Conservation (phyloP, 2,113 vertebrate species). For the Cettia cetti region DNA sequence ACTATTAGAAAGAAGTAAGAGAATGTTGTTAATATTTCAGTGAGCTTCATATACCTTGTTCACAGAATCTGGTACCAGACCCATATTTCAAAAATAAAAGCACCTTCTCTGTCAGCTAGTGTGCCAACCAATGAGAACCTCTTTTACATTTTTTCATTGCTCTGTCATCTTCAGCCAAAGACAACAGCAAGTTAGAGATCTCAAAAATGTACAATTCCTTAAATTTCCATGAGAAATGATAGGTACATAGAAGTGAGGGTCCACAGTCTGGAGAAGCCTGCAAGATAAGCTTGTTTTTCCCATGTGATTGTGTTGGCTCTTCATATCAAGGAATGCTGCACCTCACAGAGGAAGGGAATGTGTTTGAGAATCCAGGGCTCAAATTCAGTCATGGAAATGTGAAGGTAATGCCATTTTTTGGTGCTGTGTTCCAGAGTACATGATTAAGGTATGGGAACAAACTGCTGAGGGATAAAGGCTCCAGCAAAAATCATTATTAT, state of each 20-base stretch:
- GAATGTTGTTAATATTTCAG: background rate
- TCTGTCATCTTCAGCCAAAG: background rate
- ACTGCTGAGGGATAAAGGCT: background rate
- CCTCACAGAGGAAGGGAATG: background rate
- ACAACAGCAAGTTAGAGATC: background rate
- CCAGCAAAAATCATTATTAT: background rate
- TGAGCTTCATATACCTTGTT: background rate
- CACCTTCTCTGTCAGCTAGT: background rate
- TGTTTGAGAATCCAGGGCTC: background rate
- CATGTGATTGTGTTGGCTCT: background rate
- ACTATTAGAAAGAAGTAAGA: background rate
- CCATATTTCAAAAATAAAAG: background rate
- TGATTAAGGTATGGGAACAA: background rate
- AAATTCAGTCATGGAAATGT: background rate
- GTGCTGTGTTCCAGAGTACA: background rate
- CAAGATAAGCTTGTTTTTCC: background rate
- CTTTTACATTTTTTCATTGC: background rate
- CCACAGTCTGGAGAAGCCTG: background rate
- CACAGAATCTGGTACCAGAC: background rate
- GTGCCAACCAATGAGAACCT: background rate
- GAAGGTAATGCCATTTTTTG: background rate
- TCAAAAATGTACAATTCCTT: background rate
- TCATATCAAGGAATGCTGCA: background rate
- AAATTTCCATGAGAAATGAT: background rate
- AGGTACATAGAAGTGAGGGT: background rate